Percentiles rank a stretch among this genome's conserved stretches.
These are phyloP conservation scores for Xyrauchen texanus DNA, from an alignment of 2,113 vertebrate species.

Conservation along the genomic window DNA sequence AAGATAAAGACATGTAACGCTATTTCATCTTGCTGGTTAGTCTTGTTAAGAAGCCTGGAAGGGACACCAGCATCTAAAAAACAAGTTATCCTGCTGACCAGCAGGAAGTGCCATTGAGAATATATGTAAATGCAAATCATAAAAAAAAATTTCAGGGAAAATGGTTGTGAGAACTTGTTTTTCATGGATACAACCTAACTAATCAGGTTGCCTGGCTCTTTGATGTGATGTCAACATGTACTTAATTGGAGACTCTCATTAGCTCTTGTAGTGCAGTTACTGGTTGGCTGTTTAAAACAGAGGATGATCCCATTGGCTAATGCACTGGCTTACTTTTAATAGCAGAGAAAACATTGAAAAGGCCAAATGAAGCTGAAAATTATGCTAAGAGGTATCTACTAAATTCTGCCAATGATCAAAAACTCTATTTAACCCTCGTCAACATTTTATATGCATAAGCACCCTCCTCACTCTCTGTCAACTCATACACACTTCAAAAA, in stretches of 20 bases:
- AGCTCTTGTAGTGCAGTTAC: not conserved
- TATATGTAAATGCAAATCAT: no score
- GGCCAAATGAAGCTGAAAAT: constrained; percentile 23
- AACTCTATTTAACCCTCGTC: not conserved
- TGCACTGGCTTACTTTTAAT: not conserved
- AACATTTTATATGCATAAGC: not conserved
- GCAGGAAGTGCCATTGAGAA: no score
- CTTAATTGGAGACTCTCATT: constrained; percentile 11
- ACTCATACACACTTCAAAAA: not conserved
- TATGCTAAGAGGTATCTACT: not conserved
- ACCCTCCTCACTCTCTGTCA: not conserved
- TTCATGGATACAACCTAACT: not conserved
- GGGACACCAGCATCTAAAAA: no score
- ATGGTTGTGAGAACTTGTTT: not conserved
- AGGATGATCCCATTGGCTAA: constrained; percentile 1
- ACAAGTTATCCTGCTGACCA: no score
- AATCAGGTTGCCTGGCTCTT: not conserved
- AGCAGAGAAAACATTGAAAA: not conserved
- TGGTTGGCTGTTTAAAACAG: not conserved
- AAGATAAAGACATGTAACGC: no score
- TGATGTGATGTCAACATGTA: constrained; percentile 18
- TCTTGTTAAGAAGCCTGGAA: no score
- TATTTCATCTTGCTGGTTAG: no score
- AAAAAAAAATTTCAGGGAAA: not conserved
- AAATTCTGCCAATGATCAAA: constrained; percentile 17